Base-by-base conservation (phyloP, 1,140 invertebrate species). In the Parapsyche elsis region DNA sequence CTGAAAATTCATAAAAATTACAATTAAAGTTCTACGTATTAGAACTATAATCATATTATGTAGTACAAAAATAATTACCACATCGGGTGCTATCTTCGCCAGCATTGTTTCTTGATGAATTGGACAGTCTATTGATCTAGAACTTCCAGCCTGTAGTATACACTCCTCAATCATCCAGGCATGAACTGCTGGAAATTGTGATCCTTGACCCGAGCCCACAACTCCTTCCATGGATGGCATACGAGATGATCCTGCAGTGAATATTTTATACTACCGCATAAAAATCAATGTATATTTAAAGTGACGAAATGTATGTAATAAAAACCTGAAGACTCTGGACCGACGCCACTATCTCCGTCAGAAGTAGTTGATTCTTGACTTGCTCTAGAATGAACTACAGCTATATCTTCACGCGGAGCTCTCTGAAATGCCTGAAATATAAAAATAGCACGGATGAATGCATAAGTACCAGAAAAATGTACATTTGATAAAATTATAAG, bases 151-250 rank as follows among this genome's bases (percentile, higher is more conserved):
- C 0, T 94, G 92, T 59, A 99, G 88, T 84, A 99, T 98, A 87
- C 97, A 99, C 86, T 98, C 96, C 89, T 99, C 98, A 1, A 99
- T 94, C 90, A 97, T 94, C 95, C 95, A 95, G 4, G 91, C 91
- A 80, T 92, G 94, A 0, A 87, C 90, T 84, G 81, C 38, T 14
- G 71, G 76, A 21, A 46, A 67, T 0, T 44, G 89, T 71, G 82
- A 85, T 82, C 86, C 86, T 10, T 49, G 75, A 38, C 46, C 84
- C 4, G 83, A 0, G 84, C 76, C 73, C 79, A 85, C 83, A 64
- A 85, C 81, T 53, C 95, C 95, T 87, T 96, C 95, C 10, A 95
- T 90, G 0, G 95, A 96, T 7, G 94, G 94, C 86, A 95, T 94
- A 16, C 95, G 91, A 73, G 94, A 96, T 0, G 91, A 93, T 7